Base-by-base conservation (phyloP, 2,113 vertebrate genomes). In the Trematomus loennbergii region DNA sequence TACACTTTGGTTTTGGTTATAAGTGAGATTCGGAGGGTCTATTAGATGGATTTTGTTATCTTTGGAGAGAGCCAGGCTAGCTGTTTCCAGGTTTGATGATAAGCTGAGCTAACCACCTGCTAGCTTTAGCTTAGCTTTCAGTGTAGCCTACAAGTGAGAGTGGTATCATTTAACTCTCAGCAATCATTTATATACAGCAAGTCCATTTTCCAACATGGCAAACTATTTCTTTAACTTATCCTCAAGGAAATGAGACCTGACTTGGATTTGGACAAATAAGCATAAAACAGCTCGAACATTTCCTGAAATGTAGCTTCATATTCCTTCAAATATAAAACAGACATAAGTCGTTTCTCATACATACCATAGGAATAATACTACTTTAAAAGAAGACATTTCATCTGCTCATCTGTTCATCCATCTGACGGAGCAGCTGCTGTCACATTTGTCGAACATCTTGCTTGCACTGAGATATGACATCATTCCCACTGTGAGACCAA, bases 391-490 rank as follows among this genome's bases (percentile, higher is more conserved):
- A 60, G 67, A 69, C 22, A 59, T 68, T 54, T 77, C 17, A 45
- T 3, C n/a, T 49, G 0, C 12, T 53, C 60, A 36, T 77, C n/a
- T 17, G 69, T 82, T 82, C 78, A 13, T 83, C 79, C 66, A 70
- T 91, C 80, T 86, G 10, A 48, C 15, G 4, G 25, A 25, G 84
- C 57, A 25, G 59, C 69, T 72, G 71, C 80, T 71, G 83, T 87
- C 88, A 80, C 85, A 69, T 90, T 83, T 76, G 78, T 88, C 82
- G 62, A 40, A 76, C 9, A 67, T 90, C 72, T 91, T 87, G 85
- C 88, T 88, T 87, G 68, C 61, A 5, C 74, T 49, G 68, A 68
- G 63, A 54, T 71, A 64, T 92, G 93, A 95, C 93, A 95, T 94
- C 91, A 93, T 69, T 89, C 81, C 63, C 53, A 62, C 90, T 85